phyloP scores from a whole-genome alignment of 2,888 invertebrate genomes.

The Iphiclides podalirius region DNA sequence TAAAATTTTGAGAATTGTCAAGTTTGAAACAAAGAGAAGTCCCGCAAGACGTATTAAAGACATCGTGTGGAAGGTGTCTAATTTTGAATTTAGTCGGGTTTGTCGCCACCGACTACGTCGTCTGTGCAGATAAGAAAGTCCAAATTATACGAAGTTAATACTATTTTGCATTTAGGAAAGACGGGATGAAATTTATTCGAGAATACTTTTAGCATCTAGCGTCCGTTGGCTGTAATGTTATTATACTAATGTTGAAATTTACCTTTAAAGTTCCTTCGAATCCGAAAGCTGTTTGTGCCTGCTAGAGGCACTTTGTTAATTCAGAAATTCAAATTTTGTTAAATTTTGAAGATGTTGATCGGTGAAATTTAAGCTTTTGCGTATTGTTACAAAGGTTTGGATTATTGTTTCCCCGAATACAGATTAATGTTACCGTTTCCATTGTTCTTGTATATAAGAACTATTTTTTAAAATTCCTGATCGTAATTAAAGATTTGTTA shows the following conservation, averaged over 20 bases:
- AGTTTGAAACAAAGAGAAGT: conserved; percentile 34
- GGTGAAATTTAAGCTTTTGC: conserved; percentile 6
- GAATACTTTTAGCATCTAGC: conserved; percentile 37
- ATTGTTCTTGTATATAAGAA: no score
- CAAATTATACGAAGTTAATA: conserved; percentile 58
- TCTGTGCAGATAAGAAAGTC: conserved; percentile 50
- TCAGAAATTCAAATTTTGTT: conserved; percentile 15
- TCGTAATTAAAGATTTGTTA: no score
- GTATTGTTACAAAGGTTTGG: not conserved
- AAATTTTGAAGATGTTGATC: conserved; percentile 3
- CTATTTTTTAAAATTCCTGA: no score
- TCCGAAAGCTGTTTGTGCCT: conserved; percentile 14
- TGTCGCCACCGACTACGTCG: conserved; percentile 40
- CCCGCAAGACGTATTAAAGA: conserved; percentile 18
- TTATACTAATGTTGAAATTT: conserved; percentile 24
- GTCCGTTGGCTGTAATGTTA: conserved; percentile 23
- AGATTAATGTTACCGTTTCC: no score
- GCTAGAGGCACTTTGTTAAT: conserved; percentile 12
- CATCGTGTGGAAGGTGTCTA: conserved; percentile 25
- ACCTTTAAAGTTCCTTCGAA: conserved; percentile 24
- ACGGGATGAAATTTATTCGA: conserved; percentile 49
- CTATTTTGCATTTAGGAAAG: conserved; percentile 56
- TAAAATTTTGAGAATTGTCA: conserved; percentile 23
- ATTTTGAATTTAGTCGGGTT: conserved; percentile 29
- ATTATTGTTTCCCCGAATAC: no score